Evolutionary conservation across 2,888 invertebrate genomes (phyloP).

Genomic region (Yponomeuta sedellus): DNA sequence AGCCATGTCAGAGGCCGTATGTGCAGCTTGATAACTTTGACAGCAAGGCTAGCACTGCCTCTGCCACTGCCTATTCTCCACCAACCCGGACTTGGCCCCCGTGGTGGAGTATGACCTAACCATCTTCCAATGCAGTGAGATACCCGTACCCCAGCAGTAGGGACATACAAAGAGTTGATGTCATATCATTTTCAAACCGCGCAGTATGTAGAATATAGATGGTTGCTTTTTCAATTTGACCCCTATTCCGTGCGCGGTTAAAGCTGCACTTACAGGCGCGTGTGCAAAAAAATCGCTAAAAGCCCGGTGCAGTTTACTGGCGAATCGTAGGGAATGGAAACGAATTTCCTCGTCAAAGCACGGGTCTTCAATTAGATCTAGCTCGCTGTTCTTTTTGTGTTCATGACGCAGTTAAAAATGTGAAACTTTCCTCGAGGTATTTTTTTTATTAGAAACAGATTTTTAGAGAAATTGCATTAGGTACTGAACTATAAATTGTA

Average conservation of each 20-base stretch:
- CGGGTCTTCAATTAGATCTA: constrained; percentile 7
- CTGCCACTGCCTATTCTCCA: too few relatives aligned
- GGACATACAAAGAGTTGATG: too few relatives aligned
- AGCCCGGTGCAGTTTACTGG: background rate
- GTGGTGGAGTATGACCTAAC: too few relatives aligned
- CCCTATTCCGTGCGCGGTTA: background rate
- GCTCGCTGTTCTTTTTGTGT: background rate
- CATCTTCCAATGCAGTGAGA: too few relatives aligned
- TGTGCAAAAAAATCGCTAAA: background rate
- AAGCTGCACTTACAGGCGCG: background rate
- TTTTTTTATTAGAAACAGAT: too few relatives aligned
- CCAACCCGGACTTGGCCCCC: too few relatives aligned
- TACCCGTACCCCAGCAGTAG: too few relatives aligned
- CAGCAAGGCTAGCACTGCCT: too few relatives aligned
- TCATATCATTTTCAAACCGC: background rate
- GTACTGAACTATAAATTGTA: too few relatives aligned
- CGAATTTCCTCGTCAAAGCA: constrained; percentile 1
- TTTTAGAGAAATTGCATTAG: too few relatives aligned
- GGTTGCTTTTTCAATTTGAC: background rate
- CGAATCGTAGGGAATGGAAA: background rate
- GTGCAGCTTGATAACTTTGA: too few relatives aligned
- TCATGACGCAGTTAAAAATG: background rate
- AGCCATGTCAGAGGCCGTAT: too few relatives aligned
- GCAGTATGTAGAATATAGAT: background rate
- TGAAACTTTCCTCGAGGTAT: background rate